Conservation (phyloP, 2,113 vertebrate genomes). For the Aythya baeri region DNA sequence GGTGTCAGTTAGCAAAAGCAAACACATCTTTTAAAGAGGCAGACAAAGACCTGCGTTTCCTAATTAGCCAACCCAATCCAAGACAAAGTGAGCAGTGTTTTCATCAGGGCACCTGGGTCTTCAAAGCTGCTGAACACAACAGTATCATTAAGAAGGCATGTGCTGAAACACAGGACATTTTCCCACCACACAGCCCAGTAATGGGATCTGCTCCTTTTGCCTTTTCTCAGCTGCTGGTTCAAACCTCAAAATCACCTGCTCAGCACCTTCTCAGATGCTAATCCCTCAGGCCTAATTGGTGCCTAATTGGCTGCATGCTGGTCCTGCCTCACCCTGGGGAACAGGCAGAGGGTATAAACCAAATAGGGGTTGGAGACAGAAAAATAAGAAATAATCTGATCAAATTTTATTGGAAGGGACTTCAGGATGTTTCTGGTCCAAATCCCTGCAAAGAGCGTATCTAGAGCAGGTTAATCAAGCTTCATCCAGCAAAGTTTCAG, state of each 20-base stretch:
- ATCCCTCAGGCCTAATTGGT: background rate
- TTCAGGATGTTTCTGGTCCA: background rate
- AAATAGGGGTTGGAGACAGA: background rate
- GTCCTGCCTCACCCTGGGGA: background rate
- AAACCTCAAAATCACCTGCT: background rate
- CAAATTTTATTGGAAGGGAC: background rate
- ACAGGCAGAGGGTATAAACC: background rate
- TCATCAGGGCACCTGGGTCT: background rate
- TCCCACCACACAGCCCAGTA: background rate
- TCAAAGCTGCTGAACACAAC: background rate
- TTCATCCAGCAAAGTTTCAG: background rate
- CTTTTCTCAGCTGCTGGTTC: background rate
- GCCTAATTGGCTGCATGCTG: background rate
- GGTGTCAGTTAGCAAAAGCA: background rate
- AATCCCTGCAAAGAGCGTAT: background rate
- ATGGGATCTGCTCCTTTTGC: background rate
- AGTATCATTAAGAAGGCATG: background rate
- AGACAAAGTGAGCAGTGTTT: background rate
- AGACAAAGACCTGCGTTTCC: background rate
- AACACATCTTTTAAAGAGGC: background rate
- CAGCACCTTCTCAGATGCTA: background rate
- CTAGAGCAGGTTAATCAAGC: background rate
- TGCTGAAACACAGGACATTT: background rate
- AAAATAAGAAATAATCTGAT: background rate
- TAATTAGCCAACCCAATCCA: background rate